Percentiles rank a stretch among this genome's conserved stretches.
Conservation (phyloP, 2,113 vertebrate species). For the Microtus pennsylvanicus region DNA sequence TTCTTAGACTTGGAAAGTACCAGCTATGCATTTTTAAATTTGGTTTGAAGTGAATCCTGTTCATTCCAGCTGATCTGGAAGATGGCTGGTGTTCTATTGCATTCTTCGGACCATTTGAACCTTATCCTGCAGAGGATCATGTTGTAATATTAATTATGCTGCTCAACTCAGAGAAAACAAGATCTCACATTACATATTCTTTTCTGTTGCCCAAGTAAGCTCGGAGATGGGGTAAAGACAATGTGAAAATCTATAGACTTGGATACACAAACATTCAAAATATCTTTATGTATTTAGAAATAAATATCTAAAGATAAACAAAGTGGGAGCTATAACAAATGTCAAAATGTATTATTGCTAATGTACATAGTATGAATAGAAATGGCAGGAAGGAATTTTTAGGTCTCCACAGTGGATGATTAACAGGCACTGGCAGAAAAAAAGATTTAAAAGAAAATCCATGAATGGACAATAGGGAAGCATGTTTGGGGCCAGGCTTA, state of each 20-base stretch:
- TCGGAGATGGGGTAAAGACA: background rate
- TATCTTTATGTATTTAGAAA: slow-evolving; percentile 7
- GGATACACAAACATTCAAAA: slow-evolving; percentile 17
- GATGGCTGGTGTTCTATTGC: slow-evolving; percentile 47
- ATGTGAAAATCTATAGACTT: background rate
- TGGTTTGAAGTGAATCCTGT: slow-evolving; percentile 57
- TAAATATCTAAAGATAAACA: background rate
- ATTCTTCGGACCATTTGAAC: slow-evolving; percentile 51
- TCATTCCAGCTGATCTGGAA: slow-evolving; percentile 40
- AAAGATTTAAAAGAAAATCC: slow-evolving; percentile 6
- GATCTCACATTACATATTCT: slow-evolving; percentile 21
- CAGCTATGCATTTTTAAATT: slow-evolving; percentile 53
- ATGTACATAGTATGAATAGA: background rate
- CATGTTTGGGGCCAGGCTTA: background rate
- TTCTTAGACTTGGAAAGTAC: slow-evolving; percentile 74
- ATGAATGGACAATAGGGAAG: background rate
- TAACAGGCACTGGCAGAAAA: background rate
- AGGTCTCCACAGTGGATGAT: background rate
- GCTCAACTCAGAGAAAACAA: slow-evolving; percentile 62
- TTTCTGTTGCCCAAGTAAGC: background rate
- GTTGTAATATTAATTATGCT: slow-evolving; percentile 40
- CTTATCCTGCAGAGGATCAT: slow-evolving; percentile 33
- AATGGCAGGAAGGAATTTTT: background rate
- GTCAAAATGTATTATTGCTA: background rate
- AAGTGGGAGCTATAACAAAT: background rate